phyloP scores from a whole-genome alignment of 2,888 invertebrate species.

The Dicyrtomina minuta region DNA sequence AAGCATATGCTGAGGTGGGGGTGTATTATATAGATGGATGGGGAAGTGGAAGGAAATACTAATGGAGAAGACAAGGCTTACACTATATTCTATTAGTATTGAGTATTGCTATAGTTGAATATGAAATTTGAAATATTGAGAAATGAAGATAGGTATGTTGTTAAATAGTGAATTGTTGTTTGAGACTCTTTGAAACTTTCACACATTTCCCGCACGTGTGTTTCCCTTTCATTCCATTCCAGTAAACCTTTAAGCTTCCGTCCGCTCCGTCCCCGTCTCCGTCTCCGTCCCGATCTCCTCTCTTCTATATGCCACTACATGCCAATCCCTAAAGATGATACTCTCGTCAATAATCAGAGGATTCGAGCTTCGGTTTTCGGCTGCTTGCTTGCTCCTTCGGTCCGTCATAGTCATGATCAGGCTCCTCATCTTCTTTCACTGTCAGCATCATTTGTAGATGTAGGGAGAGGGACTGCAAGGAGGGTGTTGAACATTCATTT shows the following conservation, averaged over 20 bases:
- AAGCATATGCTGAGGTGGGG: no score
- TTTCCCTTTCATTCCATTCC: slow-evolving; percentile 12
- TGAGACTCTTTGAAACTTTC: background rate
- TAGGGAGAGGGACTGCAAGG: no score
- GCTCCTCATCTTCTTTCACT: no score
- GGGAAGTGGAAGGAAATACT: slow-evolving; percentile 7
- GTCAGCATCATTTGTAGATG: no score
- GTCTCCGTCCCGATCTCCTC: no score
- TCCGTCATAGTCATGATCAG: no score
- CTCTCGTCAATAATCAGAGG: background rate
- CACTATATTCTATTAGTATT: slow-evolving; percentile 1
- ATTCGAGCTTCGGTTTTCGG: no score
- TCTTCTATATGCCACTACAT: background rate
- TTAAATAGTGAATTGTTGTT: slow-evolving; percentile 1
- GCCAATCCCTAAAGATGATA: slow-evolving; percentile 19
- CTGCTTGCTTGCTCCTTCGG: no score
- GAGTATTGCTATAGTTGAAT: no score
- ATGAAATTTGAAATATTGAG: background rate
- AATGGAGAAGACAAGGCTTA: slow-evolving; percentile 6
- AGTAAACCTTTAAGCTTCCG: slow-evolving; percentile 6
- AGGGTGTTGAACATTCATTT: no score
- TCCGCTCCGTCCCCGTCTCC: no score
- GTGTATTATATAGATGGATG: no score
- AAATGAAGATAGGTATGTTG: background rate
- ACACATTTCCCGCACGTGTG: slow-evolving; percentile 27